Evolutionary conservation across 2,888 invertebrate species (phyloP).

Genomic region (Phania funesta): DNA sequence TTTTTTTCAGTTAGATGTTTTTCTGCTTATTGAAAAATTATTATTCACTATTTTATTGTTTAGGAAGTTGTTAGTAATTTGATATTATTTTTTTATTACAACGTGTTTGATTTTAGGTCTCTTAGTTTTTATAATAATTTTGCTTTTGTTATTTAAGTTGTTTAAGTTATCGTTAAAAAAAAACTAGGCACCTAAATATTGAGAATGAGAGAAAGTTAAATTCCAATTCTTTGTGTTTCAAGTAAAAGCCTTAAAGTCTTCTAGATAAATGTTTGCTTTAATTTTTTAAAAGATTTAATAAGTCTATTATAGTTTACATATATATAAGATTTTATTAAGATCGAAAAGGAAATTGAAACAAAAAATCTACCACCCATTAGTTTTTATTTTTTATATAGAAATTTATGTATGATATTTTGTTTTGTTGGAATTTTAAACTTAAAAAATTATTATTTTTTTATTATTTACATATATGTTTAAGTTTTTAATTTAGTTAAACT

Average conservation of each 20-base stretch:
- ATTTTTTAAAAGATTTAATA: background rate
- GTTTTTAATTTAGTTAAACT: constrained; percentile 17
- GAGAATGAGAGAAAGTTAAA: background rate
- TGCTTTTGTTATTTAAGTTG: background rate
- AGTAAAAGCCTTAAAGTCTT: constrained; percentile 36
- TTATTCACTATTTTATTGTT: background rate
- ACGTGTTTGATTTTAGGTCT: background rate
- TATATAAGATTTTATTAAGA: background rate
- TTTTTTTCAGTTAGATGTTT: no score
- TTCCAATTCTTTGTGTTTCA: background rate
- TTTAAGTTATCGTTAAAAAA: background rate
- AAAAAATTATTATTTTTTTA: constrained; percentile 10
- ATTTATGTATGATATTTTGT: background rate
- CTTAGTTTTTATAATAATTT: constrained; percentile 18
- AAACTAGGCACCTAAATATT: constrained; percentile 32
- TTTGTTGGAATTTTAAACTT: background rate
- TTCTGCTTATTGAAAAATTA: no score
- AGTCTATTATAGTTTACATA: background rate
- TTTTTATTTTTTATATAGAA: background rate
- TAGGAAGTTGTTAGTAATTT: background rate
- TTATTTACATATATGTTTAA: constrained; percentile 50
- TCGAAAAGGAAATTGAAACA: background rate
- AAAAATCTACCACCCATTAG: constrained; percentile 16
- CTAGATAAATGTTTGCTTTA: constrained; percentile 21
- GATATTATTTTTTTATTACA: background rate